Evolutionary conservation across 2,888 invertebrate species (phyloP), one percentile per base, ranked within the genome.

Genomic region (Lasius platythorax): DNA sequence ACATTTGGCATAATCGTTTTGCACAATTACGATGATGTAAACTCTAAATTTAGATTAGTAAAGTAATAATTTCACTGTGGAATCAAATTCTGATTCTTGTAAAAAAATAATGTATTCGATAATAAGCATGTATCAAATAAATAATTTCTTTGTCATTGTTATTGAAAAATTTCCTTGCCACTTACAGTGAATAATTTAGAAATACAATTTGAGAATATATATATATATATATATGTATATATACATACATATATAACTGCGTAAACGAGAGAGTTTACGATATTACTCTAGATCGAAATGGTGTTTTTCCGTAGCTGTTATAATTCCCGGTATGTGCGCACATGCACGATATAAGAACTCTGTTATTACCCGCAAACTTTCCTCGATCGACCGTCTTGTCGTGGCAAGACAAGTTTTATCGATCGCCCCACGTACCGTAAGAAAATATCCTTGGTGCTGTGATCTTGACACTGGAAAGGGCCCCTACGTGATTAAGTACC

Each of bases 401-500:
- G 37, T 1, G 4, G 18, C 11, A n/a, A 2, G 4, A 50, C 15
- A 61, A 61, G 61, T 73, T 53, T 61, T 61, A 73, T 81, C 37
- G 61, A 81, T 81, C 73, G 37, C 1, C 28, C 56, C 30, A 94
- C 96, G 95, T 96, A 98, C 99, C 99, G 94, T 99, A 99, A 66
- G 98, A 98, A 95, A 99, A 99, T 93, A 99, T 98, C 91, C 99
- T 96, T 58, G 97, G 97, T 75, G 98, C 97, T 9, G 99, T 98
- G 43, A 99, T 97, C 85, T 97, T 97, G 78, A 99, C 97, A 94
- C 97, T 97, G 89, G 97, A 96, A 75, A 99, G 95, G 5, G 98
- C 98, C 15, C 99, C 99, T 87, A 99, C 97, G 94, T 99, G 99
- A 95, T 99, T 99, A 89, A 99, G 96, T 40, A 99, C 99, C 5